phyloP scores from a whole-genome alignment of 2,888 invertebrate genomes.

The Cloeon dipterum region DNA sequence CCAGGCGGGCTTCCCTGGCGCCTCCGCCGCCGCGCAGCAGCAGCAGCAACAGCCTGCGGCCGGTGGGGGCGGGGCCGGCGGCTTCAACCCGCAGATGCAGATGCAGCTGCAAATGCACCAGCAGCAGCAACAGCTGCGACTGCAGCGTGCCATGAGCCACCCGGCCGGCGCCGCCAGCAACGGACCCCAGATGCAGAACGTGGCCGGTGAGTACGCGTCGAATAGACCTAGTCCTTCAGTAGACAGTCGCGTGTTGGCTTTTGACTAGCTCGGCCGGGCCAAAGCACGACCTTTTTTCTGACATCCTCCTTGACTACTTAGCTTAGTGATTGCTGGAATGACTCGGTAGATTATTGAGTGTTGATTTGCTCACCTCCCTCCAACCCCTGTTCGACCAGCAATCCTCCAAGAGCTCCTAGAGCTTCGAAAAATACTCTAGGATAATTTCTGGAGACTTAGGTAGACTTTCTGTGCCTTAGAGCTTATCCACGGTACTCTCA shows the following conservation, averaged over 20 bases:
- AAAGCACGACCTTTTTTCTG: background rate
- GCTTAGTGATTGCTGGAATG: too few relatives aligned
- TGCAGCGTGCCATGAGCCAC: constrained; percentile 32
- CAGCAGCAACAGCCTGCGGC: background rate
- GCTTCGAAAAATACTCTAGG: too few relatives aligned
- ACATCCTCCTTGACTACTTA: background rate
- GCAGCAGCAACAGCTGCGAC: constrained; percentile 26
- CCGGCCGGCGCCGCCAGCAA: constrained; percentile 9
- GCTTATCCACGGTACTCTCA: too few relatives aligned
- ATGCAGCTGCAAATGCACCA: constrained; percentile 14
- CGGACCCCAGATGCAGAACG: background rate
- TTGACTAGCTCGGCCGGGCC: background rate
- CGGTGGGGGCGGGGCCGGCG: background rate
- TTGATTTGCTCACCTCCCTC: too few relatives aligned
- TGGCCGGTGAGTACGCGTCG: too few relatives aligned
- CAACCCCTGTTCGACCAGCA: too few relatives aligned
- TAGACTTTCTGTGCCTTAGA: too few relatives aligned
- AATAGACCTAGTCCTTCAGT: background rate
- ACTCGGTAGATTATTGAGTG: too few relatives aligned
- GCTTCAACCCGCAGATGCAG: background rate
- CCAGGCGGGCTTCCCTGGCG: background rate
- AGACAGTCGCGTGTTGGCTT: background rate
- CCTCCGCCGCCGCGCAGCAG: background rate
- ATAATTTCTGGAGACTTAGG: too few relatives aligned
- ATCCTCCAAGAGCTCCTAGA: too few relatives aligned